Evolutionary conservation across 2,113 vertebrate genomes (phyloP), one percentile per base, ranked within the genome.

Genomic region (Osmerus eperlanus): DNA sequence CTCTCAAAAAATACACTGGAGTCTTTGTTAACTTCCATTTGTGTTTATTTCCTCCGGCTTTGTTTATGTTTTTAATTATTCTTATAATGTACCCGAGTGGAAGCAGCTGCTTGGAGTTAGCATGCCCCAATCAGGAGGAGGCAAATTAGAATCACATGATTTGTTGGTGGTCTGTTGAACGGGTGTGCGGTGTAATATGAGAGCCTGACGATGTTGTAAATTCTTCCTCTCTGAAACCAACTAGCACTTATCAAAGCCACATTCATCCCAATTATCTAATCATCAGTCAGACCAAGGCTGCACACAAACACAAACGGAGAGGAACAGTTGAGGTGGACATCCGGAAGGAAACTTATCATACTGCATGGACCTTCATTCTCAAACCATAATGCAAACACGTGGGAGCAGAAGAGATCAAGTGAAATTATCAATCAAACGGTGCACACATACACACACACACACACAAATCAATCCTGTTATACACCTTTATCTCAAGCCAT

Each of bases 71-170:
- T 86, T 84, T 83, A 87, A 85, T 86, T 83, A 83, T 73, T 81
- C 76, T 32, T 67, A 76, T 75, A 78, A 29, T 68, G 32, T 52
- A 71, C 61, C 55, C 59, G 63, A 86, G 74, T 73, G 78, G 73
- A 80, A 81, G 83, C 89, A 90, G 89, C 85, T 89, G 89, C 76
- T 68, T 80, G 75, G 68, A 83, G 70, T 85, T 81, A 82, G 0
- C 69, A 0, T n/a, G 77, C 69, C 80, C 73, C 71, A 69, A 80
- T 79, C 75, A 72, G 72, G 66, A 47, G 74, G 72, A 75, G 72
- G 79, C 19, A 53, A 73, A 81, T 78, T 73, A 76, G 7, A 70
- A 79, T 63, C 21, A 65, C 56, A 74, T 77, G 70, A 85, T 86
- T 80, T 80, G 77, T 84, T 81, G 81, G 78, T 7, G 72, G 78